These are phyloP conservation scores for Argyrosomus japonicus DNA, from an alignment of 2,113 vertebrate genomes.

Conservation along the genomic window DNA sequence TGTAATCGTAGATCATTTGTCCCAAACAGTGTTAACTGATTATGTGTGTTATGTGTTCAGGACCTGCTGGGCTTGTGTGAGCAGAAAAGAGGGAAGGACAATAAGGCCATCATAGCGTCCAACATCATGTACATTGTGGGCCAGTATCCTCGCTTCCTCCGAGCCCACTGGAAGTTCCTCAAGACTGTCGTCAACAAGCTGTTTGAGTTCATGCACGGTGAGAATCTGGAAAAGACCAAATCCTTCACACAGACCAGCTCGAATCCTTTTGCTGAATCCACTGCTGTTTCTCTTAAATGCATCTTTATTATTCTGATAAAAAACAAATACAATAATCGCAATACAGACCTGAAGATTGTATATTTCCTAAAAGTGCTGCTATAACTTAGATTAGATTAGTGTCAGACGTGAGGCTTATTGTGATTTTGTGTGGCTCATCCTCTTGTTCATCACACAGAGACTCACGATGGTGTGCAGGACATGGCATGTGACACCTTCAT, in stretches of 20 bases:
- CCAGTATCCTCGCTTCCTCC: conserved; percentile 95
- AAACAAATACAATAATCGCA: not conserved
- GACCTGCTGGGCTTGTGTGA: conserved; percentile 96
- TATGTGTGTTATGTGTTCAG: conserved; percentile 72
- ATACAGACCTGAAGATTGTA: not conserved
- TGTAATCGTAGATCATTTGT: not conserved
- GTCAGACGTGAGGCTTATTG: not conserved
- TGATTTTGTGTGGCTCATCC: not conserved
- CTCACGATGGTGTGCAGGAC: conserved; percentile 96
- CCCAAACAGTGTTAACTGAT: not conserved
- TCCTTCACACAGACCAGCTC: not conserved
- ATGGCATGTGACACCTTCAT: conserved; percentile 99
- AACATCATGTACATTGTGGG: conserved; percentile 99
- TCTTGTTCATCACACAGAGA: conserved; percentile 83
- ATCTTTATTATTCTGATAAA: not conserved
- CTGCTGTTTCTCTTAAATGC: not conserved
- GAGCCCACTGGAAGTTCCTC: conserved; percentile 97
- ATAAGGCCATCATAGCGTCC: conserved; percentile 97
- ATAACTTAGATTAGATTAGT: not conserved
- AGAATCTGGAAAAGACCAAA: conserved; percentile 35
- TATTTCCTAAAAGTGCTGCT: not conserved
- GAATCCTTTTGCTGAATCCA: not conserved
- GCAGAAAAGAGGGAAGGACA: conserved; percentile 97
- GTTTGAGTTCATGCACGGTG: conserved; percentile 98
- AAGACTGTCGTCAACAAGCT: conserved; percentile 98